Conservation (phyloP, 64 coral and sea anemone species). For the Montipora cactus region DNA sequence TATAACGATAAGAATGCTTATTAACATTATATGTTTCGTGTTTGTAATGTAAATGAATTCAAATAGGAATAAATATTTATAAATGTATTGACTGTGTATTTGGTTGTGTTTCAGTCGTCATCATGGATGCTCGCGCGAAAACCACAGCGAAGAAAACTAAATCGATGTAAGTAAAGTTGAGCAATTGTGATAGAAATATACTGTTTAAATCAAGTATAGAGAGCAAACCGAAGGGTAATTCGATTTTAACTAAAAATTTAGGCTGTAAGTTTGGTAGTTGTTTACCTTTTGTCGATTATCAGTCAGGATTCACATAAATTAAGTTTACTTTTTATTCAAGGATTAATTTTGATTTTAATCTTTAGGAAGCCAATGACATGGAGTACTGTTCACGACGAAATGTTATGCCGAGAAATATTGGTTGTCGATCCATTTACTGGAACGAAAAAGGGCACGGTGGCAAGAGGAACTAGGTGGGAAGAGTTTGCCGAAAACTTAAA, state of each 20-base stretch:
- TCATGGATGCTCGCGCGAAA: no score
- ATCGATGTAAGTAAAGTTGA: constrained; percentile 1
- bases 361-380: constrained; percentile 32
- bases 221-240: background rate
- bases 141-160: background rate
- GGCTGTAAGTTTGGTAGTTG: constrained; percentile 1
- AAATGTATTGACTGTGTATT: constrained; percentile 1
- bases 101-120: background rate
- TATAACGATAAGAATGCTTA: constrained; percentile 51
- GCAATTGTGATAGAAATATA: background rate
- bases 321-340: constrained; percentile 26
- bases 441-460: background rate
- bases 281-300: background rate
- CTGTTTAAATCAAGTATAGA: background rate
- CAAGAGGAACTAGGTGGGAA: no score
- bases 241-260: background rate
- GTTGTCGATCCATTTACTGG: constrained; percentile 48
- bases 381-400: constrained; percentile 36
- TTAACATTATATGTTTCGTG: constrained; percentile 49
- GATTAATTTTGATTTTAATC: constrained; percentile 12
- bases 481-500: no score
- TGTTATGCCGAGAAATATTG: constrained; percentile 44
- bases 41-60: constrained; percentile 53
- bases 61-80: constrained; percentile 51
- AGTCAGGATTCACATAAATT: constrained; percentile 14